These are phyloP conservation scores for Agraylea sexmaculata DNA, from an alignment of 1,140 invertebrate species.

Conservation along the genomic window DNA sequence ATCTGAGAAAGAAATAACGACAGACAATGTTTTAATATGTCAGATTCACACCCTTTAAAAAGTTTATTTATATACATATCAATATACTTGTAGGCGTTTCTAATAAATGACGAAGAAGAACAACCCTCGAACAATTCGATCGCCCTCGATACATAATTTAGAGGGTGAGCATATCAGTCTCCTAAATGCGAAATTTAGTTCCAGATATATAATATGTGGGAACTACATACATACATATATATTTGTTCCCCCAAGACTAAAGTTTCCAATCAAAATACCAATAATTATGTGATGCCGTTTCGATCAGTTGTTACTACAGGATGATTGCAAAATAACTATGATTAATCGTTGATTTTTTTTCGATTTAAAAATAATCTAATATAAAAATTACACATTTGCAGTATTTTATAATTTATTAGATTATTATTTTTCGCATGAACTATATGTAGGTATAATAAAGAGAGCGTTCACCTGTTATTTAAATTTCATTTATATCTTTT, in stretches of 20 bases:
- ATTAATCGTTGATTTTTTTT: too few species aligned
- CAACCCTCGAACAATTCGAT: neutral
- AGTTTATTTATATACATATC: too few species aligned
- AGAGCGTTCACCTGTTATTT: neutral
- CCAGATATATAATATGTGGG: conserved; percentile 21
- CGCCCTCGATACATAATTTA: neutral
- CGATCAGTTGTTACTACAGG: neutral
- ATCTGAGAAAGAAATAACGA: too few species aligned
- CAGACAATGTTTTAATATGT: too few species aligned
- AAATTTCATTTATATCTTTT: too few species aligned
- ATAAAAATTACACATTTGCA: too few species aligned
- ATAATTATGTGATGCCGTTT: conserved; percentile 23
- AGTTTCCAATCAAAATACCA: conserved; percentile 23
- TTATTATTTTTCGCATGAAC: too few species aligned
- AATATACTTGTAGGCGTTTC: conserved; percentile 22
- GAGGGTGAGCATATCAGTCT: neutral
- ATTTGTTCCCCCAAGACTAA: conserved; percentile 14
- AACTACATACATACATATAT: conserved; percentile 11
- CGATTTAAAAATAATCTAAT: too few species aligned
- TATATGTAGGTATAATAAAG: neutral
- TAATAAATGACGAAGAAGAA: conserved; percentile 16
- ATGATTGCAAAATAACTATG: neutral
- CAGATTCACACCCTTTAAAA: too few species aligned
- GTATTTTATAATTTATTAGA: too few species aligned
- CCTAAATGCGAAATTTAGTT: conserved; percentile 3